Evolutionary conservation across 2,888 invertebrate genomes (phyloP), one percentile per base, ranked within the genome.

Genomic region (Leucophenga montana): DNA sequence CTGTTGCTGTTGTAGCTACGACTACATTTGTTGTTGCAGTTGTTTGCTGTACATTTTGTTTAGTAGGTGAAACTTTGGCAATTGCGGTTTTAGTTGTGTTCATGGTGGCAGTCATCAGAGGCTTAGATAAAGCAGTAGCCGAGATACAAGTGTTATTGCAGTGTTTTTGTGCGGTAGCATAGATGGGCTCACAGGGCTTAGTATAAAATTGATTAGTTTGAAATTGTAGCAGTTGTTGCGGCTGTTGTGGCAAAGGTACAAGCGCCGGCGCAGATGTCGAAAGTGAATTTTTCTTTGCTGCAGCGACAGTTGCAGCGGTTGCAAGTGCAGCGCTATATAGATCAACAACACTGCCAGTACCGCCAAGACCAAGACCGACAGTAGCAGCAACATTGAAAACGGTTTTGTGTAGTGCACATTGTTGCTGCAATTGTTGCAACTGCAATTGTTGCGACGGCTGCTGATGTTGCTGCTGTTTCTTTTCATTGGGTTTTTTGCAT

Each of bases 81-180:
- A 18, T 39, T 50, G 76, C 77, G 69, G 78, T 68, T 67, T 76
- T 82, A 16, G 74, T 75, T 66, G 77, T 71, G 64, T 77, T 77
- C 53, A 77, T 82, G 67, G 80, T 82, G 71, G 77, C 77, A 69
- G 85, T 80, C 80, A 83, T 82, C 75, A 86, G 76, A 67, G 85
- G 78, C 79, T 85, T 78, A 61, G 83, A 85, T 39, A 87, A 72
- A 69, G 85, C 86, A 67, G 80, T 75, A 66, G 87, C 85, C 71
- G 85, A 79, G 67, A 77, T 82, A 78, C 87, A 82, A 66, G 69
- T 74, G 74, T 78, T 85, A 73, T 81, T 79, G 74, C 83, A 78
- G 76, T 78, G 73, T 74, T 87, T 88, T 85, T 88, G 87, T 84
- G 88, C 87, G 78, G 85, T 87, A 50, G 88, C 87, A 77, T 88